A percentile compares a stretch with the other conserved stretches of the same genome.
These are phyloP conservation scores for Redunca redunca DNA, from an alignment of 2,113 vertebrate species.

Conservation along the genomic window DNA sequence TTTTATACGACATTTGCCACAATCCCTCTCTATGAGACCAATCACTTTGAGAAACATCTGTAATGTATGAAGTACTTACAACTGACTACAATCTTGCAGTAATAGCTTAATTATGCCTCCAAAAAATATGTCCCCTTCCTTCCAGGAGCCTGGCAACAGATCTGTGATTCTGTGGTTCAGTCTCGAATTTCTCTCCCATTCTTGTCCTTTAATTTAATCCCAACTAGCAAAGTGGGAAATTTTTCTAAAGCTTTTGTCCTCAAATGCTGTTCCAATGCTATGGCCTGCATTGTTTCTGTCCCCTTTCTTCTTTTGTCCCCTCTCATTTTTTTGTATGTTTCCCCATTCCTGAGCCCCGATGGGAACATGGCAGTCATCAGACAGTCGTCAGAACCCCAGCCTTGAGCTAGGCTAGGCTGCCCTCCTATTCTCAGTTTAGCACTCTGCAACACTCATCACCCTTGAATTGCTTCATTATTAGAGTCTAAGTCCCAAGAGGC, in stretches of 20 bases:
- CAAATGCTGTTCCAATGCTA: neutral
- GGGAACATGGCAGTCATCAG: neutral
- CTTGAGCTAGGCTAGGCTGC: neutral
- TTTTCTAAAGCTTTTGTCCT: conserved; percentile 9
- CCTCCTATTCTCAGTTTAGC: neutral
- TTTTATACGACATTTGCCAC: conserved; percentile 30
- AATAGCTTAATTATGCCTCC: conserved; percentile 39
- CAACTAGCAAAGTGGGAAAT: conserved; percentile 9
- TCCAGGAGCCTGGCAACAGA: conserved; percentile 45
- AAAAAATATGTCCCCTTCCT: neutral
- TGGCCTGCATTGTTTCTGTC: neutral
- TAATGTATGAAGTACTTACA: conserved; percentile 32
- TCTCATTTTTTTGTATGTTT: neutral
- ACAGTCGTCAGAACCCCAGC: neutral
- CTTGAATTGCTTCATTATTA: neutral
- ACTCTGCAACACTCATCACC: neutral
- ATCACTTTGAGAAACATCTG: neutral
- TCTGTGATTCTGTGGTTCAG: conserved; percentile 32
- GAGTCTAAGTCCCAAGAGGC: neutral
- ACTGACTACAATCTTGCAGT: neutral
- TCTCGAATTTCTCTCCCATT: conserved; percentile 11
- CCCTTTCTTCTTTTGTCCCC: neutral
- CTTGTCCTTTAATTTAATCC: conserved; percentile 42
- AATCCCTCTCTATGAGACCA: neutral
- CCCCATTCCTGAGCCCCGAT: neutral